Conservation (phyloP, 2,113 vertebrate genomes). For the Melanocharis versteri region DNA sequence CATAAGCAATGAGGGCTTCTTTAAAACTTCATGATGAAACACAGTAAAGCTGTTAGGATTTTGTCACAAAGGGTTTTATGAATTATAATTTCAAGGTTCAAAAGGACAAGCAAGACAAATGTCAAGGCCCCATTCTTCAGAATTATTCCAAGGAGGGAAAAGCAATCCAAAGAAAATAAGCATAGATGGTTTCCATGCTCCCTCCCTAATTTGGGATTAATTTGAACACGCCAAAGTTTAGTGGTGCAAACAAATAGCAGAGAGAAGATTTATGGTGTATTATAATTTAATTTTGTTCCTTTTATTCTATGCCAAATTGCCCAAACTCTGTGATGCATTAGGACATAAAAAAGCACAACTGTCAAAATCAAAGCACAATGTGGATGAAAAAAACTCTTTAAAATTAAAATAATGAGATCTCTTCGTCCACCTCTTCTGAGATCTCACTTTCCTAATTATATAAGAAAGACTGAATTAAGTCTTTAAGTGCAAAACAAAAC, state of each 20-base stretch:
- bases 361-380: constrained; percentile 13
- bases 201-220: background rate
- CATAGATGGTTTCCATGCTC: background rate
- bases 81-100: constrained; percentile 19
- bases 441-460: background rate
- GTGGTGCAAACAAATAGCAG: constrained; percentile 12
- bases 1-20: background rate
- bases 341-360: constrained; percentile 8
- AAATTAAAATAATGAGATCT: background rate
- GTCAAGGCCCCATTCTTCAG: background rate
- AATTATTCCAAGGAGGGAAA: constrained; percentile 20
- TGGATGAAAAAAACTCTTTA: background rate
- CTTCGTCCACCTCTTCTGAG: background rate
- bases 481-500: constrained; percentile 10
- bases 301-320: constrained; percentile 15
- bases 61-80: background rate
- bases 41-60: background rate
- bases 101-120: background rate
- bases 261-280: constrained; percentile 30
- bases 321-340: background rate
- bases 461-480: constrained; percentile 29
- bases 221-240: constrained; percentile 22
- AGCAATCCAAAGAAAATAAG: background rate
- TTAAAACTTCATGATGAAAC: background rate
- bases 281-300: constrained; percentile 39